Evolutionary conservation across 2,888 invertebrate species (phyloP), one percentile per base, ranked within the genome.

Genomic region (Drepanosiphum platanoidis): DNA sequence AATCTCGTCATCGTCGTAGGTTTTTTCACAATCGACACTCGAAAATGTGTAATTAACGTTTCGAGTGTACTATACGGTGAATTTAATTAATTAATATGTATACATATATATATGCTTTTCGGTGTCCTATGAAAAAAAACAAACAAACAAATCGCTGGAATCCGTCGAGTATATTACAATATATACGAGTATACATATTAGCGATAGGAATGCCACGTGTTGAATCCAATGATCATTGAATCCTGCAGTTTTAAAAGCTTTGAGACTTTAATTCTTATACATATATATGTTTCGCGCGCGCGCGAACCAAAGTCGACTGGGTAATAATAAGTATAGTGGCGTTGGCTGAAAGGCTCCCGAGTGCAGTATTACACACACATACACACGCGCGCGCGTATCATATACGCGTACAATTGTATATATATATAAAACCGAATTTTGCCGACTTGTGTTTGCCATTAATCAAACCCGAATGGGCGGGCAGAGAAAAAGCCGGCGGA

Each of bases 361-460:
- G 13, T 64, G 64, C 27, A 30, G 64, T 30, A 9, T 64, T 30
- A 22, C 22, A 18, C 22, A 58, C 2, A 22, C 52, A 22, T 8
- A 61, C 61, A 7, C 27, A 7, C 61, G 1, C 61, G n/a, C 71
- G n/a, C 39, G 13, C 15, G 39, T 18, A 39, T n/a, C 15, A 71
- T 18, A 39, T n/a, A 36, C 32, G 68, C 7, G n/a, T n/a, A 46
- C 46, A 18, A 46, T 18, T 11, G 36, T 39, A 30, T 32, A 13
- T n/a, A 27, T 30, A 61, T 34, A 34, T 46, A 42, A 68, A 68
- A 68, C 68, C 46, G 79, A 68, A 79, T 79, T 79, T 46, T 13
- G 79, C 79, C 79, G 79, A 79, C 79, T 79, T n/a, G 79, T 27
- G 46, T 79, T 66, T 79, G 66, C 79, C 68, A 79, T 79, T 79